A percentile compares a stretch with the other conserved stretches of the same genome.
These are phyloP conservation scores for Eumerus sabulonum DNA, from an alignment of 2,888 invertebrate genomes.

Conservation along the genomic window DNA sequence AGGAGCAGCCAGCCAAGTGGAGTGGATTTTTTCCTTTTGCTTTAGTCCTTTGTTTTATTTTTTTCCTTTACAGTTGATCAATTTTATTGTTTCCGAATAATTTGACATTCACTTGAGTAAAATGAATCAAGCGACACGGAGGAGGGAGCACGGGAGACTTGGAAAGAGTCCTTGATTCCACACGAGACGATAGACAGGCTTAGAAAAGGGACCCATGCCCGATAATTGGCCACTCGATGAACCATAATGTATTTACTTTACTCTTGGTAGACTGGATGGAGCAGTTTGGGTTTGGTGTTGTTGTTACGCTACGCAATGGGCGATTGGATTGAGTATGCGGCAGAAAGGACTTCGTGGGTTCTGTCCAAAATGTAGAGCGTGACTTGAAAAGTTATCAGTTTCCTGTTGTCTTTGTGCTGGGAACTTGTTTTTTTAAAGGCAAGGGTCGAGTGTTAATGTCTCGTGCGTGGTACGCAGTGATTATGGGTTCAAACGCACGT, in stretches of 20 bases:
- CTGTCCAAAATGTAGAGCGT: constrained; percentile 45
- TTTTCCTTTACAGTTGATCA: constrained; percentile 63
- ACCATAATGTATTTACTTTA: constrained; percentile 52
- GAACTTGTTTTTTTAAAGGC: no score
- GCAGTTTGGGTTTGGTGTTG: constrained; percentile 8
- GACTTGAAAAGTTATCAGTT: constrained; percentile 45
- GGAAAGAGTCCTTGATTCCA: constrained; percentile 4
- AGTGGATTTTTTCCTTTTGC: background rate
- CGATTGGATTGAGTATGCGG: constrained; percentile 57
- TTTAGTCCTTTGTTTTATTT: no score
- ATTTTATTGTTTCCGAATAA: constrained; percentile 67
- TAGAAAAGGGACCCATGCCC: constrained; percentile 15
- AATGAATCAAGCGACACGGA: constrained; percentile 47
- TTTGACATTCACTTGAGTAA: constrained; percentile 60
- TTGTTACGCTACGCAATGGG: constrained; percentile 43
- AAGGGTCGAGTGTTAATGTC: no score
- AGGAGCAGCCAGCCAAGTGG: no score
- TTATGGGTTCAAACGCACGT: no score
- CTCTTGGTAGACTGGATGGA: constrained; percentile 29
- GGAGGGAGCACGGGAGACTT: constrained; percentile 13
- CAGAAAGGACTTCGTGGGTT: constrained; percentile 19
- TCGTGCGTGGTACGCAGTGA: no score
- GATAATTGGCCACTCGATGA: constrained; percentile 54
- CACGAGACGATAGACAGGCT: no score
- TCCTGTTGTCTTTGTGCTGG: no score